Conservation (phyloP, 2,797 vertebrate species). For the Argyrosomus regius region DNA sequence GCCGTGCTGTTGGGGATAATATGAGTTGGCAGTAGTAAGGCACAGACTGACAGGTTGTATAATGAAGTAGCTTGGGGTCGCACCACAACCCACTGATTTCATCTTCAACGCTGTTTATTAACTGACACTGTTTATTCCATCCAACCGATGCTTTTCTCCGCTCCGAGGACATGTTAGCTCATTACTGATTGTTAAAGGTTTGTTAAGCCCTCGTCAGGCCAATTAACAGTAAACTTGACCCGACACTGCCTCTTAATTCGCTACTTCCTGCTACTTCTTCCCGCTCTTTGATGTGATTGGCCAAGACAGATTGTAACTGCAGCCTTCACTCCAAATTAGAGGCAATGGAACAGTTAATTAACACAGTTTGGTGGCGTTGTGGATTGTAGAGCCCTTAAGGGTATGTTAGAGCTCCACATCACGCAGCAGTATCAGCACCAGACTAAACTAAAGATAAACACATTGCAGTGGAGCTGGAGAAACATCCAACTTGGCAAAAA, state of each 20-base stretch:
- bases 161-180: slow-evolving; percentile 76
- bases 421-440: slow-evolving; percentile 54
- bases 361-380: slow-evolving; percentile 71
- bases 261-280: slow-evolving; percentile 64
- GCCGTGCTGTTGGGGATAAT: slow-evolving; percentile 24
- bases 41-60: slow-evolving; percentile 51
- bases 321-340: slow-evolving; percentile 80
- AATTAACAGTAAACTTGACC: slow-evolving; percentile 79
- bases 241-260: slow-evolving; percentile 71
- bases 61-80: slow-evolving; percentile 36
- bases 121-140: slow-evolving; percentile 73
- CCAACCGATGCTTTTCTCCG: slow-evolving; percentile 52
- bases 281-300: slow-evolving; percentile 75
- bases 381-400: slow-evolving; percentile 62
- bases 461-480: slow-evolving; percentile 39
- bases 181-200: slow-evolving; percentile 75
- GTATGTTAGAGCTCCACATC: slow-evolving; percentile 53
- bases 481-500: slow-evolving; percentile 59
- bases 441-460: slow-evolving; percentile 58
- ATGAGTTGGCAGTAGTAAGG: slow-evolving; percentile 38
- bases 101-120: slow-evolving; percentile 65
- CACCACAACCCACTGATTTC: slow-evolving; percentile 53
- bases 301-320: slow-evolving; percentile 77
- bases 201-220: slow-evolving; percentile 70
- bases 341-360: slow-evolving; percentile 72